Evolutionary conservation across 2,888 invertebrate genomes (phyloP).

Genomic region (Lucinisca nassula): DNA sequence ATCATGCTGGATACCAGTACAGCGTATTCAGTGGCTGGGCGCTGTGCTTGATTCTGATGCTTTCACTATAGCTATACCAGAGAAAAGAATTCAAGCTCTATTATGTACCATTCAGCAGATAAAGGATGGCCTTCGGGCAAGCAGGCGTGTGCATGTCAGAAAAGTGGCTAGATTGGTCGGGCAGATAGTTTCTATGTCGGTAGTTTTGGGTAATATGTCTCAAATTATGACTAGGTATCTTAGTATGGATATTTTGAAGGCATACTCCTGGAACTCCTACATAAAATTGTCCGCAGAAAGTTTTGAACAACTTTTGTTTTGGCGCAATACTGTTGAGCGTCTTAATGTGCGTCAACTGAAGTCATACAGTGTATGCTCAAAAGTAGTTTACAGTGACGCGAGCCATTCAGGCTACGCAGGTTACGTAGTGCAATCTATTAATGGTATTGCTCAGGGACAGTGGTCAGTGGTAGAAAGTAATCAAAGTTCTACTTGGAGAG

Average conservation of each 20-base stretch:
- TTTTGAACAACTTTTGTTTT: constrained; percentile 19
- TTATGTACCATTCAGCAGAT: background rate
- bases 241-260: constrained; percentile 43
- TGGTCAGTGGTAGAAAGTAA: constrained; percentile 1
- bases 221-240: constrained; percentile 66
- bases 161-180: constrained; percentile 62
- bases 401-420: constrained; percentile 30
- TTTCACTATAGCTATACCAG: constrained; percentile 26
- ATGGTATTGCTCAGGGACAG: constrained; percentile 31
- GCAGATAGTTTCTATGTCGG: constrained; percentile 64
- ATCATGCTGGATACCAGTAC: constrained; percentile 31
- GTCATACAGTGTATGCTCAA: background rate
- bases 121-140: background rate
- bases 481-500: constrained; percentile 45
- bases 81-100: constrained; percentile 6
- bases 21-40: constrained; percentile 40
- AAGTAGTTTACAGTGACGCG: constrained; percentile 35
- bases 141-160: constrained; percentile 18
- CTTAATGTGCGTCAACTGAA: constrained; percentile 9
- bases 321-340: background rate
- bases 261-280: constrained; percentile 34
- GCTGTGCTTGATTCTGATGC: constrained; percentile 25
- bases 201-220: constrained; percentile 58
- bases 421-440: constrained; percentile 19
- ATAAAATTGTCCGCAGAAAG: constrained; percentile 30